Percentiles rank a stretch among this genome's conserved stretches.
Conservation (phyloP, 2,113 vertebrate genomes). For the Clupea harengus region DNA sequence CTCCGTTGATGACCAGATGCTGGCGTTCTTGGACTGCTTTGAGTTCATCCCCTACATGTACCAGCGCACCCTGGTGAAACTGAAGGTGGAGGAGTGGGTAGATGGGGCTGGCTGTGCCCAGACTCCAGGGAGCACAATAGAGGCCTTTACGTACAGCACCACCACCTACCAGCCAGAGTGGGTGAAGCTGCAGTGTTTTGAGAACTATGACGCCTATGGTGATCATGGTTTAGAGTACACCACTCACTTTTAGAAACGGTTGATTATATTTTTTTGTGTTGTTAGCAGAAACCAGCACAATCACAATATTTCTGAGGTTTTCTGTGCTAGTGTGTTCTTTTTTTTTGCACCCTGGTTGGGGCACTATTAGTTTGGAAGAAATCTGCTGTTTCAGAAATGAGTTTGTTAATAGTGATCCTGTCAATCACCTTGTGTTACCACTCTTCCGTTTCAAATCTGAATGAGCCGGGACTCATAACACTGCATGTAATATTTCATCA, state of each 20-base stretch:
- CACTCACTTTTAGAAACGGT: neutral
- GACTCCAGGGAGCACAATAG: conserved; percentile 31
- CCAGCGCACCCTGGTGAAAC: conserved; percentile 72
- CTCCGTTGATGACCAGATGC: conserved; percentile 80
- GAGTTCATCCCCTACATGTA: conserved; percentile 81
- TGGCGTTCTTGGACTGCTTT: conserved; percentile 84
- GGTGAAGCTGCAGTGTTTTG: conserved; percentile 66
- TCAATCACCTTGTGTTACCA: neutral
- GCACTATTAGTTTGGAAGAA: neutral
- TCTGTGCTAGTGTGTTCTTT: neutral
- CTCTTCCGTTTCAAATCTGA: neutral
- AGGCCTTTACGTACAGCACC: conserved; percentile 81
- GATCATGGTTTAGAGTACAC: neutral
- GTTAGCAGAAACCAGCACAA: neutral
- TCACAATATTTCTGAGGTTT: neutral
- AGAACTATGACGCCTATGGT: conserved; percentile 49
- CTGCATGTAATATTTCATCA: neutral
- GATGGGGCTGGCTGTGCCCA: neutral
- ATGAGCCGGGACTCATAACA: neutral
- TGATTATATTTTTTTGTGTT: neutral
- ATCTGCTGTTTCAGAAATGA: neutral
- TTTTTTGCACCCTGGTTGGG: neutral
- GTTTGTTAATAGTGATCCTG: neutral
- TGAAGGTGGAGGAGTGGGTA: conserved; percentile 76
- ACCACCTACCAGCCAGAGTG: conserved; percentile 73